Evolutionary conservation across 1,140 invertebrate genomes (phyloP).

Genomic region (Pemphigus obesinymphae): DNA sequence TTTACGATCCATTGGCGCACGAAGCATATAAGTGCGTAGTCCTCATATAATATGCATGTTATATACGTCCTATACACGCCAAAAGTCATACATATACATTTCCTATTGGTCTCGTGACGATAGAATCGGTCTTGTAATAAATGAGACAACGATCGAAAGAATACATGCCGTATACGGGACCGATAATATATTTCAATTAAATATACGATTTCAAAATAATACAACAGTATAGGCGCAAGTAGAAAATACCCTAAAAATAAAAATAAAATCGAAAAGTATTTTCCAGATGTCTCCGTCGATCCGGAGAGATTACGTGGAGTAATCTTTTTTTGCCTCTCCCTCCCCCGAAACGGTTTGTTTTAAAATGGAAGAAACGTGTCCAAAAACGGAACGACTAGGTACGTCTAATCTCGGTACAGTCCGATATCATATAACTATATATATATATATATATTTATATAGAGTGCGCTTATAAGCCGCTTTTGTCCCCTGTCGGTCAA

Average conservation of each 20-base stretch:
- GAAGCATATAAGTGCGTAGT: too few relatives aligned
- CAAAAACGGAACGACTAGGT: not conserved
- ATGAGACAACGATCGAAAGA: too few relatives aligned
- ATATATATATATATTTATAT: not conserved
- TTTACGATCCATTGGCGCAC: too few relatives aligned
- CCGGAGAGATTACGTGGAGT: not conserved
- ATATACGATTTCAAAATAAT: too few relatives aligned
- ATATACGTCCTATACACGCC: too few relatives aligned
- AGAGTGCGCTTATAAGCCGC: constrained; percentile 19
- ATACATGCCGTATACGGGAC: too few relatives aligned
- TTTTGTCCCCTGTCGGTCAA: constrained; percentile 33
- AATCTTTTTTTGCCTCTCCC: not conserved
- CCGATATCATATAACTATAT: not conserved
- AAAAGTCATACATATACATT: too few relatives aligned
- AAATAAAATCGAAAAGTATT: not conserved
- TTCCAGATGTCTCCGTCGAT: too few relatives aligned
- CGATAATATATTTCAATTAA: not conserved
- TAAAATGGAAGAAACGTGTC: constrained; percentile 34
- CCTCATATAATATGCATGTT: too few relatives aligned
- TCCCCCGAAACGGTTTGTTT: not conserved
- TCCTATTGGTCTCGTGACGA: too few relatives aligned
- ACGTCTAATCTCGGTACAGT: not conserved
- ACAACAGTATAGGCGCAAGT: too few relatives aligned
- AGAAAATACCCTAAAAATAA: not conserved
- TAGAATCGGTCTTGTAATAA: too few relatives aligned